These are phyloP conservation scores for Coregonus suidteri DNA, from an alignment of 2,797 vertebrate genomes.

Conservation along the genomic window DNA sequence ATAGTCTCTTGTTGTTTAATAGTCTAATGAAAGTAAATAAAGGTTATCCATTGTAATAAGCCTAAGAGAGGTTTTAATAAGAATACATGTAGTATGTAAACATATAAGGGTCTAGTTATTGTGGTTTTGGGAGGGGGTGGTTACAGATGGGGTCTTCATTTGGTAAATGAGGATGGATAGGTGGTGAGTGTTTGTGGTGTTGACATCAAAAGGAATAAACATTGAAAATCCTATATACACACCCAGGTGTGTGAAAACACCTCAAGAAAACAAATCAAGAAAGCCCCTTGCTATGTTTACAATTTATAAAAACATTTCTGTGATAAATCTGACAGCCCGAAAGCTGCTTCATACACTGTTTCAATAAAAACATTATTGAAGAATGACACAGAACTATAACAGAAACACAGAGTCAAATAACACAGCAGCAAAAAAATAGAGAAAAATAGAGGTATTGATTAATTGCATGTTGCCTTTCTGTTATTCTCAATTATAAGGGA, in stretches of 20 bases:
- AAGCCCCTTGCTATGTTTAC: slow-evolving; percentile 26
- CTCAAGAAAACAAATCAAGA: slow-evolving; percentile 15
- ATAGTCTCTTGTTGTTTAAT: slow-evolving; percentile 99
- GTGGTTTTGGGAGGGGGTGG: slow-evolving; percentile 66
- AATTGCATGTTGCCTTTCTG: slow-evolving; percentile 66
- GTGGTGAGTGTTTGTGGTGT: slow-evolving; percentile 25
- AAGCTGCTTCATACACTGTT: slow-evolving; percentile 15
- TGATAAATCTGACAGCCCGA: slow-evolving; percentile 23
- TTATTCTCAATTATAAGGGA: slow-evolving; percentile 74
- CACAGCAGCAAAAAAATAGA: slow-evolving; percentile 34
- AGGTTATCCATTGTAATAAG: slow-evolving; percentile 99
- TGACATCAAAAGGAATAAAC: slow-evolving; percentile 40
- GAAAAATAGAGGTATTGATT: slow-evolving; percentile 68
- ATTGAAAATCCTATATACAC: background rate
- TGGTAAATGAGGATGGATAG: slow-evolving; percentile 84
- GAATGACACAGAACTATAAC: slow-evolving; percentile 24
- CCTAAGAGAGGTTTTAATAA: slow-evolving; percentile 80
- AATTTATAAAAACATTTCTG: slow-evolving; percentile 37
- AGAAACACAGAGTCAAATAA: slow-evolving; percentile 43
- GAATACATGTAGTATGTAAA: slow-evolving; percentile 45
- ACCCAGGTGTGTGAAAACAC: slow-evolving; percentile 16
- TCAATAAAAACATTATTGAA: slow-evolving; percentile 27
- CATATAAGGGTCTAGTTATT: slow-evolving; percentile 68
- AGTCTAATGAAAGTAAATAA: slow-evolving; percentile 99
- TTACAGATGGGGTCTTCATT: slow-evolving; percentile 85